Evolutionary conservation across 2,797 vertebrate genomes (phyloP).

Genomic region (Myripristis murdjan): DNA sequence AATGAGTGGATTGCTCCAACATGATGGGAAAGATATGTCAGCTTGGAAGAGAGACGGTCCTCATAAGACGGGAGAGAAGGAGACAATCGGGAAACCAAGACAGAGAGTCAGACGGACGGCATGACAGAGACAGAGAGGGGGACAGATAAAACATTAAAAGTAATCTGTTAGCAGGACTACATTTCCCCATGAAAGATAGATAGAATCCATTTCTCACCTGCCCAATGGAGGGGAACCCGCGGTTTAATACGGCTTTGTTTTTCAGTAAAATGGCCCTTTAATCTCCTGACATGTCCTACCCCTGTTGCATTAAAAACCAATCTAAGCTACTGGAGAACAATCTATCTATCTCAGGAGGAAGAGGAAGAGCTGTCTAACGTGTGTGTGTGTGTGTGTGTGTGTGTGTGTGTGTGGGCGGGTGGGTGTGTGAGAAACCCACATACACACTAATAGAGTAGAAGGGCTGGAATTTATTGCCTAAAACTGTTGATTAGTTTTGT

Average conservation of each 20-base stretch:
- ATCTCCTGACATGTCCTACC: conserved; percentile 16
- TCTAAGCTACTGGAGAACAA: conserved; percentile 27
- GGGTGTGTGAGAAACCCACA: background rate
- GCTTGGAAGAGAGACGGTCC: background rate
- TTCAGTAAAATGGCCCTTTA: conserved; percentile 48
- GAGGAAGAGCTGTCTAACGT: conserved; percentile 30
- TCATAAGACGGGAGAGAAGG: background rate
- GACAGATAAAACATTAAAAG: conserved; percentile 21
- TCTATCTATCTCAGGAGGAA: conserved; percentile 36
- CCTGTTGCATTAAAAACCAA: conserved; percentile 34
- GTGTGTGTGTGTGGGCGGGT: conserved; percentile 6
- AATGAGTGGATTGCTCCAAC: background rate
- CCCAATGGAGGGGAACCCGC: background rate
- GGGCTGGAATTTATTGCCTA: conserved; percentile 54
- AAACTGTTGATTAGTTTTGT: conserved; percentile 62
- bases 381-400: conserved; percentile 17
- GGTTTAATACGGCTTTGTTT: conserved; percentile 34
- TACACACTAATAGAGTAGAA: background rate
- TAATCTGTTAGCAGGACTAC: conserved; percentile 9
- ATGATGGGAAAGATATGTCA: background rate
- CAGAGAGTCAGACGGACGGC: background rate
- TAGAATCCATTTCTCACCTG: conserved; percentile 21
- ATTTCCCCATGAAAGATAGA: conserved; percentile 18
- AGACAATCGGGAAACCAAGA: background rate
- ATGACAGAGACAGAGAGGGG: conserved; percentile 1